Evolutionary conservation across 1,140 invertebrate genomes (phyloP).

Genomic region (Fopius arisanus): DNA sequence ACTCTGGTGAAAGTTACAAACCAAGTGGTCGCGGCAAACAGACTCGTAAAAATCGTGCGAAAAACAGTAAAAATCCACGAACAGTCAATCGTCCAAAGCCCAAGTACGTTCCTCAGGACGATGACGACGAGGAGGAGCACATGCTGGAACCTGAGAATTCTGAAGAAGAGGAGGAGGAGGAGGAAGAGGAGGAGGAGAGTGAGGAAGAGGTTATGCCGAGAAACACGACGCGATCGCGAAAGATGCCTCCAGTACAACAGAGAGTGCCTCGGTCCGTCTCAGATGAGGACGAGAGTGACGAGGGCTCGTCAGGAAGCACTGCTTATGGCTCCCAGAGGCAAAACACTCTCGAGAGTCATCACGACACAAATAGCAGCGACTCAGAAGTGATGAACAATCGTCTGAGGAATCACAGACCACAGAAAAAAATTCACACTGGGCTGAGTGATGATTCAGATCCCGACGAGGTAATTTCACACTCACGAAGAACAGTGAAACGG

Average conservation of each 20-base stretch:
- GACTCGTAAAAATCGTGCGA: conserved; percentile 48
- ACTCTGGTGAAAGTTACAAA: conserved; percentile 58
- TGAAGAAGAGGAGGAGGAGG: conserved; percentile 25
- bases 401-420: conserved; percentile 4
- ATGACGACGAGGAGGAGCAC: conserved; percentile 51
- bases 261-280: conserved; percentile 31
- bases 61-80: conserved; percentile 43
- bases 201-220: conserved; percentile 32
- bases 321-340: conserved; percentile 28
- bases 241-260: conserved; percentile 30
- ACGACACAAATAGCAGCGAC: conserved; percentile 10
- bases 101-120: conserved; percentile 45
- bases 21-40: conserved; percentile 50
- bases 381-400: conserved; percentile 31
- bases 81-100: conserved; percentile 38
- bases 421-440: background rate
- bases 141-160: conserved; percentile 23
- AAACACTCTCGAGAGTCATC: conserved; percentile 28
- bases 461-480: conserved; percentile 16
- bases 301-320: conserved; percentile 34
- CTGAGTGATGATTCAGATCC: background rate
- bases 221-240: conserved; percentile 31
- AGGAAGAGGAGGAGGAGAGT: conserved; percentile 33
- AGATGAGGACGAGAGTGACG: conserved; percentile 39
- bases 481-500: conserved; percentile 38